Percentiles rank a stretch among this genome's conserved stretches.
Evolutionary conservation across 2,888 invertebrate species (phyloP).

Genomic region (Busseola fusca): DNA sequence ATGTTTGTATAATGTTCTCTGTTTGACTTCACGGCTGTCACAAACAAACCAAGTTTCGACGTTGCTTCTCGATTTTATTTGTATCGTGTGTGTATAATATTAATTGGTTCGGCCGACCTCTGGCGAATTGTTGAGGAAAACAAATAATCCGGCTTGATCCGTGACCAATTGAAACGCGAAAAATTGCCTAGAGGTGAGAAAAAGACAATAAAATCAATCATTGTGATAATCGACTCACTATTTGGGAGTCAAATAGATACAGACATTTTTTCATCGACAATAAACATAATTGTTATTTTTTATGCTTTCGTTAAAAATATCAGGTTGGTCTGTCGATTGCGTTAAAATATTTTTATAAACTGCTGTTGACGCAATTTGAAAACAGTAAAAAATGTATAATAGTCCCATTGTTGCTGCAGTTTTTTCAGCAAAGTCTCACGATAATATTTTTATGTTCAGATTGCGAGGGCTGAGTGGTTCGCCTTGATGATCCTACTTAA

Average conservation of each 20-base stretch:
- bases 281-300: conserved; percentile 37
- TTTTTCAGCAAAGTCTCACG: conserved; percentile 54
- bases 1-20: conserved; percentile 31
- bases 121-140: conserved; percentile 45
- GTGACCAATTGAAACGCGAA: conserved; percentile 41
- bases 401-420: conserved; percentile 47
- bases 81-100: conserved; percentile 46
- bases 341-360: conserved; percentile 48
- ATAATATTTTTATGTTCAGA: conserved; percentile 52
- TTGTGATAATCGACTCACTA: conserved; percentile 21
- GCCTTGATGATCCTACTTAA: conserved; percentile 59
- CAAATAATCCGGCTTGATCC: conserved; percentile 40
- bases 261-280: conserved; percentile 34
- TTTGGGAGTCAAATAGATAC: conserved; percentile 24
- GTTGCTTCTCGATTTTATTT: conserved; percentile 44
- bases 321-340: conserved; percentile 19
- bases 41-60: conserved; percentile 47
- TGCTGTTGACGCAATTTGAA: conserved; percentile 41
- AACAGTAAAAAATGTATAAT: conserved; percentile 51
- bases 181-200: conserved; percentile 36
- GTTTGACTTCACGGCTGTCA: conserved; percentile 41
- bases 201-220: conserved; percentile 34
- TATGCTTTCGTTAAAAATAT: conserved; percentile 32
- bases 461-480: conserved; percentile 40
- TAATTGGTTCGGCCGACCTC: conserved; percentile 42